Conservation (phyloP, 2,113 vertebrate genomes). For the Montifringilla adamsi region DNA sequence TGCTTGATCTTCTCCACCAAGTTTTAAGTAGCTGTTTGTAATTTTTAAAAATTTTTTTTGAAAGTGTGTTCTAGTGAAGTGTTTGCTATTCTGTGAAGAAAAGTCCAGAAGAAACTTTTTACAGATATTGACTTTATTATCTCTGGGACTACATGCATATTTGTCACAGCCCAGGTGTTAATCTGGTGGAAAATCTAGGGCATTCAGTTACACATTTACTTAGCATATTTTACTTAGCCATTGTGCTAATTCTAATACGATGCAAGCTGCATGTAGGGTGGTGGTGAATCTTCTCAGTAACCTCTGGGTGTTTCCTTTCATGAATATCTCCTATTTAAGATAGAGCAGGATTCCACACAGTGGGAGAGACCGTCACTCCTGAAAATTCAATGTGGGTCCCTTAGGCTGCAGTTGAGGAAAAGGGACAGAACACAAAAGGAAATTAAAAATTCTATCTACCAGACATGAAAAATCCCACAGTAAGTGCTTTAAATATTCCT, state of each 20-base stretch:
- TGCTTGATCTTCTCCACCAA: not conserved
- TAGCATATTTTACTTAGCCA: constrained; percentile 36
- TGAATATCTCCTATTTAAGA: not conserved
- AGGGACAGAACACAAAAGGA: not conserved
- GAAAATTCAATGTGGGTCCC: not conserved
- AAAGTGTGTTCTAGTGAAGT: not conserved
- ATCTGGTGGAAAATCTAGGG: constrained; percentile 57
- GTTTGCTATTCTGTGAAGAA: not conserved
- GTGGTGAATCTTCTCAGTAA: constrained; percentile 25
- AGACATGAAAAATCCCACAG: not conserved
- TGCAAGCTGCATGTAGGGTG: not conserved
- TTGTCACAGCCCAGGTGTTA: not conserved
- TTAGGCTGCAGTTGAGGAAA: not conserved
- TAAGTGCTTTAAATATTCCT: not conserved
- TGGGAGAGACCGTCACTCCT: not conserved
- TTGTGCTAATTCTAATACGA: not conserved
- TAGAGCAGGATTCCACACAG: not conserved
- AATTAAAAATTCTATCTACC: rapidly evolving
- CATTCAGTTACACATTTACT: constrained; percentile 10
- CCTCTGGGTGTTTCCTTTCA: constrained; percentile 42
- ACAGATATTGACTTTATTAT: not conserved
- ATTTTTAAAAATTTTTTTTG: too few species aligned
- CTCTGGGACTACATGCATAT: not conserved
- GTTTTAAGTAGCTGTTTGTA: not conserved
- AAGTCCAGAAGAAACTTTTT: not conserved